A percentile compares a stretch with the other conserved stretches of the same genome.
phyloP scores from a whole-genome alignment of 2,113 vertebrate genomes.

The Cyanistes caeruleus region DNA sequence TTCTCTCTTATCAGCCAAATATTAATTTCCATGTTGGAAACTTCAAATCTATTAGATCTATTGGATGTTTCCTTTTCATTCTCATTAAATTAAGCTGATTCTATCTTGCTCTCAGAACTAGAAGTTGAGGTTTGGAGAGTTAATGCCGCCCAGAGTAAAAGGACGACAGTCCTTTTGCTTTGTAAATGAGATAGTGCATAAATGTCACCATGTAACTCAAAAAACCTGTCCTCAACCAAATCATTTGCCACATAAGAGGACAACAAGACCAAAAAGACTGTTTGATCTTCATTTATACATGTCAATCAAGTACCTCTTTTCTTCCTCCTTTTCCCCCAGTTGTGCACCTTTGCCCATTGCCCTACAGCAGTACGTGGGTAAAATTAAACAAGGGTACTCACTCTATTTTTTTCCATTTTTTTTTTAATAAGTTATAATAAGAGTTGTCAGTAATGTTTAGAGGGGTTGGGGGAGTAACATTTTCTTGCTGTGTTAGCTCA shows the following conservation, averaged over 20 bases:
- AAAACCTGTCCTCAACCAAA: not conserved
- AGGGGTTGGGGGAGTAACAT: not conserved
- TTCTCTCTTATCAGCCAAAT: not conserved
- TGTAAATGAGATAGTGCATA: not conserved
- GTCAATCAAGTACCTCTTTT: not conserved
- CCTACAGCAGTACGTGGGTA: not conserved
- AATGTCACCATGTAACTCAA: not conserved
- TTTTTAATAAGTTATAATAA: not conserved
- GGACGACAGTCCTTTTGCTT: not conserved
- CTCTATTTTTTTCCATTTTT: not conserved
- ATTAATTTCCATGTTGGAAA: not conserved
- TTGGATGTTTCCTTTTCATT: not conserved
- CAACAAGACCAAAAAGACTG: not conserved
- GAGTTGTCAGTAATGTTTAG: not conserved
- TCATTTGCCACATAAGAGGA: not conserved
- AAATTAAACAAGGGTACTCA: not conserved
- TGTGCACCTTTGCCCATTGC: not conserved
- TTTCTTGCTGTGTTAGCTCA: not conserved
- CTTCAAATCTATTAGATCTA: not conserved
- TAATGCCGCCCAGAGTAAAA: not conserved
- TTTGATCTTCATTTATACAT: not conserved
- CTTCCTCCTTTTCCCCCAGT: not conserved
- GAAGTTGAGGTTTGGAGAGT: not conserved
- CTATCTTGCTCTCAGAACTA: not conserved
- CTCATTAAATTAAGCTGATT: not conserved